Evolutionary conservation across 35 echinoderm and acorn worm genomes (phyloP), one percentile per base, ranked within the genome.

Genomic region (Ptychodera flava): DNA sequence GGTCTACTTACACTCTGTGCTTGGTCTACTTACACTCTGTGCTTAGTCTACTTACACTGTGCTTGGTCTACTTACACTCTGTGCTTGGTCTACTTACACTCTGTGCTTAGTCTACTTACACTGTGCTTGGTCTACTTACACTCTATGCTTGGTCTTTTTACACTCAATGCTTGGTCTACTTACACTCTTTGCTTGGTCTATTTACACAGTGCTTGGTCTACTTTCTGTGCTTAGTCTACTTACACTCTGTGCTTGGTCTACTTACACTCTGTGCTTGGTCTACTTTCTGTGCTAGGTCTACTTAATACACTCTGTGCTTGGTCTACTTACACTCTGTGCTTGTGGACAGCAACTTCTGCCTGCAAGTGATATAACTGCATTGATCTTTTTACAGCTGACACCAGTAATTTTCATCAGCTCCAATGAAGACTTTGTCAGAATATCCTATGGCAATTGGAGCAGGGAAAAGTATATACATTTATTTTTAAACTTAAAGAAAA

Each of bases 401-500:
- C 87, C 90, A 36, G 90, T 89, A 31, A 94, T 86, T 37, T 81
- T 92, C 38, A 97, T 34, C 31, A 97, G 81, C 38, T 97, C 95
- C 76, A 97, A 34, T 82, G 84, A 75, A 78, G 90, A 92, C 77
- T 97, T 97, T 0, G 90, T 92, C 0, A 97, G 85, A 31, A 97
- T 77, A 80, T 97, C 92, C 95, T 97, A n/a, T 30, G 22, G 22
- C 6, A 64, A 64, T 64, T 64, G 45, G 22, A 6, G 22, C 6
- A 64, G 6, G 6, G 6, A 12, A 64, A 64, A 6, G 22, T 64
- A 64, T 6, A 64, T 12, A 64, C 45, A 64, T 22, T 64, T 22
- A 64, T 22, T 64, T 64, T 64, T 12, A 64, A 12, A 12, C 6
- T 22, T 12, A 64, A 6, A 64, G 45, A 22, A 64, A 6, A 64